Percentiles rank a stretch among this genome's conserved stretches.
phyloP scores from a whole-genome alignment of 2,113 vertebrate genomes.

The Alligator mississippiensis region DNA sequence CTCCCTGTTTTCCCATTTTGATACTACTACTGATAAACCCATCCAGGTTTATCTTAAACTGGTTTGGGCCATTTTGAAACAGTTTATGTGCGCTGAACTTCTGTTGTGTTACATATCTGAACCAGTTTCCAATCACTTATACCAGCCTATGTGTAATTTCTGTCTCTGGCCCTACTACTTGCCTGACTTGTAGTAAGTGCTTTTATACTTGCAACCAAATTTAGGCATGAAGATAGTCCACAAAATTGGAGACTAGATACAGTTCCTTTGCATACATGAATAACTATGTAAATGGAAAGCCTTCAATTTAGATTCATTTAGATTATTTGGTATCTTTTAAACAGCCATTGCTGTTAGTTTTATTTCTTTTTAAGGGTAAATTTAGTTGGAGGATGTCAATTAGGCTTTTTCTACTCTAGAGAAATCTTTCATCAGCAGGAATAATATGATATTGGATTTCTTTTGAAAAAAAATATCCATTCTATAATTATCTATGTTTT shows the following conservation, averaged over 20 bases:
- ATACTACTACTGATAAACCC: no score
- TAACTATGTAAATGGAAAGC: neutral
- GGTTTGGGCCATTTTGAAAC: no score
- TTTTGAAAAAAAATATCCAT: neutral
- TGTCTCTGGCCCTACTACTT: neutral
- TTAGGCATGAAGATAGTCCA: neutral
- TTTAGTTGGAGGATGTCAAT: neutral
- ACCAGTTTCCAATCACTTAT: no score
- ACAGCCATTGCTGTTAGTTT: neutral
- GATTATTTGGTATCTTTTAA: neutral
- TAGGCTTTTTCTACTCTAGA: neutral
- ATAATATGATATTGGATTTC: slow-evolving; percentile 16
- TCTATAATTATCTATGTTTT: slow-evolving; percentile 35
- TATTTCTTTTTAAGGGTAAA: neutral
- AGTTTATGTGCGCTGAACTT: no score
- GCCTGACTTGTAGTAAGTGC: neutral
- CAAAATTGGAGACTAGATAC: neutral
- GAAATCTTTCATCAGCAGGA: slow-evolving; percentile 12
- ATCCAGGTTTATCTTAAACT: no score
- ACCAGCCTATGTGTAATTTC: no score
- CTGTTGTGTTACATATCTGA: no score
- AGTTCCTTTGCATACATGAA: neutral
- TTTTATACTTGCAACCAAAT: neutral
- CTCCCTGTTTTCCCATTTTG: no score
- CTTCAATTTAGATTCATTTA: neutral